phyloP scores from a whole-genome alignment of 2,888 invertebrate genomes.

The Eupithecia dodoneata region DNA sequence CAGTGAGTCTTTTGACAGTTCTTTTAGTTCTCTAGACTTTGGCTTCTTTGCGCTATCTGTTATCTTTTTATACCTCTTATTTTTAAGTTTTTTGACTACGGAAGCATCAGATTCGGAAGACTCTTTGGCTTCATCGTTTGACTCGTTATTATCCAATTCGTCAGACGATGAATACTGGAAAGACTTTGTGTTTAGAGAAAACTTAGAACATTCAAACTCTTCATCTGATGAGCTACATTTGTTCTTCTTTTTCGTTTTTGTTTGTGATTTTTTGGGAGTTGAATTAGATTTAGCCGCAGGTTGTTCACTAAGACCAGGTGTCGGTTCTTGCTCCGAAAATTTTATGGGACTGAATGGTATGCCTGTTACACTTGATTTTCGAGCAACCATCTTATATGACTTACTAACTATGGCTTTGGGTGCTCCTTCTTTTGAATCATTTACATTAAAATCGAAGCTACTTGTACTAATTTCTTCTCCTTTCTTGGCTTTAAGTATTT shows the following conservation, averaged over 20 bases:
- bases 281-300: slow-evolving; percentile 46
- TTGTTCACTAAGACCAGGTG: slow-evolving; percentile 56
- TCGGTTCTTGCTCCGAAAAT: slow-evolving; percentile 69
- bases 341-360: slow-evolving; percentile 79
- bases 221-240: slow-evolving; percentile 71
- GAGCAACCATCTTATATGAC: slow-evolving; percentile 81
- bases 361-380: slow-evolving; percentile 80
- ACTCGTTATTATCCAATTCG: slow-evolving; percentile 73
- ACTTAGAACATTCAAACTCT: slow-evolving; percentile 75
- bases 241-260: slow-evolving; percentile 66
- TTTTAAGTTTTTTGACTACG: slow-evolving; percentile 71
- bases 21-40: slow-evolving; percentile 75
- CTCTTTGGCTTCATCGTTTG: slow-evolving; percentile 77
- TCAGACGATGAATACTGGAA: slow-evolving; percentile 74
- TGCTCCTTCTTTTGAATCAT: slow-evolving; percentile 60
- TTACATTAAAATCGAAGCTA: slow-evolving; percentile 49
- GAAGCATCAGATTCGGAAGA: slow-evolving; percentile 72
- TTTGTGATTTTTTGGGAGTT: slow-evolving; percentile 55
- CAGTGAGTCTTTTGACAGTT: slow-evolving; percentile 76
- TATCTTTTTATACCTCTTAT: slow-evolving; percentile 74
- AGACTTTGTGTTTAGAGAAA: slow-evolving; percentile 69
- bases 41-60: slow-evolving; percentile 70
- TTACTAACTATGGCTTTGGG: slow-evolving; percentile 78
- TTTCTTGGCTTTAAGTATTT: slow-evolving; percentile 76
- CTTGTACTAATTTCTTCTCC: slow-evolving; percentile 65